These are phyloP conservation scores for Clarias macrocephalus DNA, from an alignment of 2,113 vertebrate genomes.

Conservation along the genomic window DNA sequence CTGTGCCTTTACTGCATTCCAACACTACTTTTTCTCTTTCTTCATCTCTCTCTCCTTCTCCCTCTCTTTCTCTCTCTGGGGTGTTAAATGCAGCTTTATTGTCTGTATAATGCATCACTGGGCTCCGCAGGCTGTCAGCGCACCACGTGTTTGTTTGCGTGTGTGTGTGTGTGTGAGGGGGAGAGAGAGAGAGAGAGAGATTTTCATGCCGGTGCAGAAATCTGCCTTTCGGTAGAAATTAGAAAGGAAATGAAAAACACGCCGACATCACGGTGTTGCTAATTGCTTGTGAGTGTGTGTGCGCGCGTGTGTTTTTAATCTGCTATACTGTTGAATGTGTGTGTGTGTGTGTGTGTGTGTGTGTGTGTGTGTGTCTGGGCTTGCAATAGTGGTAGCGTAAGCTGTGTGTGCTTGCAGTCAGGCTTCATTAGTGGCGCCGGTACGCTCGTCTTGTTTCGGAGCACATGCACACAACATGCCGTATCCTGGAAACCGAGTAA, in stretches of 20 bases:
- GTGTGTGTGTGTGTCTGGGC: slow-evolving; percentile 26
- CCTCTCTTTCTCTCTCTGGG: slow-evolving; percentile 16
- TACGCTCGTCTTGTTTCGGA: slow-evolving; percentile 65
- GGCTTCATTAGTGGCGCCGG: slow-evolving; percentile 72
- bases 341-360: slow-evolving; percentile 25
- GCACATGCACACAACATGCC: slow-evolving; percentile 74
- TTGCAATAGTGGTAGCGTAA: slow-evolving; percentile 8
- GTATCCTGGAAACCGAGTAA: slow-evolving; percentile 82
- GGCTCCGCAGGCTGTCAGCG: slow-evolving; percentile 40
- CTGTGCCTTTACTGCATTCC: slow-evolving; percentile 31
- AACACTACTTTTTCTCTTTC: not conserved
- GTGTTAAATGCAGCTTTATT: slow-evolving; percentile 60
- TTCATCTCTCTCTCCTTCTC: not conserved
- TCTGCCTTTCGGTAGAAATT: slow-evolving; percentile 36
- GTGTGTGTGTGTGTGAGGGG: not conserved
- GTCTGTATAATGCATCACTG: slow-evolving; percentile 59
- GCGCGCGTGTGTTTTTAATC: slow-evolving; percentile 41
- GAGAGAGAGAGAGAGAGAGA: not conserved
- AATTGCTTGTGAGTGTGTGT: slow-evolving; percentile 34
- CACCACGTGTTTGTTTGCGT: slow-evolving; percentile 21
- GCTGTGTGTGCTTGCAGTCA: slow-evolving; percentile 44
- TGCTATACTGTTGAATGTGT: not conserved
- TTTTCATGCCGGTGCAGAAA: slow-evolving; percentile 38
- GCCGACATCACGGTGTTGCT: slow-evolving; percentile 20
- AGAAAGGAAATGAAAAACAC: slow-evolving; percentile 44